These are phyloP conservation scores for Zoroaster sp. DNA, from an alignment of 53 echinoderm and acorn worm species.

Conservation along the genomic window DNA sequence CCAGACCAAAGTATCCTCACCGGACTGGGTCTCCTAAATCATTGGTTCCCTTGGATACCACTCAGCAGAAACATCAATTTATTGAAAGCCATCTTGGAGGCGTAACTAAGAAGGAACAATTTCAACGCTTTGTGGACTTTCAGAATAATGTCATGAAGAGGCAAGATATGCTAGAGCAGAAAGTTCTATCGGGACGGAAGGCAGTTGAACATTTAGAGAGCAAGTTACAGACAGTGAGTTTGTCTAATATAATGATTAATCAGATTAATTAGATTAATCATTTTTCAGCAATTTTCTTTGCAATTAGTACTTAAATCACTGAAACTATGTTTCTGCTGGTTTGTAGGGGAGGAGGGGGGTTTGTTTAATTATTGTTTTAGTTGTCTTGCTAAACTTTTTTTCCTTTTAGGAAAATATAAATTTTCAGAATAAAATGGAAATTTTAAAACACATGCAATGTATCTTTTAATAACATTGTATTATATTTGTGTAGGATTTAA, in stretches of 20 bases:
- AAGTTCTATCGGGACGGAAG: constrained; percentile 85
- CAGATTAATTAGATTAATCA: too few relatives aligned
- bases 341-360: too few relatives aligned
- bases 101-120: constrained; percentile 94
- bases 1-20: constrained; percentile 1
- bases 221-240: constrained; percentile 70
- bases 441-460: background rate
- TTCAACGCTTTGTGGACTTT: constrained; percentile 78
- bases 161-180: constrained; percentile 80
- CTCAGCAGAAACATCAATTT: constrained; percentile 68
- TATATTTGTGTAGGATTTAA: constrained; percentile 52
- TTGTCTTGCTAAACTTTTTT: too few relatives aligned
- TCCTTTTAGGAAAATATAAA: background rate
- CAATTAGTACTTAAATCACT: too few relatives aligned
- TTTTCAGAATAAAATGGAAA: background rate
- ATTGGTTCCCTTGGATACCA: background rate
- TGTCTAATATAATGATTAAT: too few relatives aligned
- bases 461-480: background rate
- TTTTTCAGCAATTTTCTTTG: too few relatives aligned
- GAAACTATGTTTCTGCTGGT: too few relatives aligned
- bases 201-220: constrained; percentile 86
- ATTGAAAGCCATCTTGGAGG: constrained; percentile 81
- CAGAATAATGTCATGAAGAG: constrained; percentile 79
- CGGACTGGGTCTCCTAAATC: constrained; percentile 40
- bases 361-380: too few relatives aligned